Percentiles rank a stretch among this genome's conserved stretches.
Conservation (phyloP, 2,888 invertebrate species). For the Oscheius sp. region DNA sequence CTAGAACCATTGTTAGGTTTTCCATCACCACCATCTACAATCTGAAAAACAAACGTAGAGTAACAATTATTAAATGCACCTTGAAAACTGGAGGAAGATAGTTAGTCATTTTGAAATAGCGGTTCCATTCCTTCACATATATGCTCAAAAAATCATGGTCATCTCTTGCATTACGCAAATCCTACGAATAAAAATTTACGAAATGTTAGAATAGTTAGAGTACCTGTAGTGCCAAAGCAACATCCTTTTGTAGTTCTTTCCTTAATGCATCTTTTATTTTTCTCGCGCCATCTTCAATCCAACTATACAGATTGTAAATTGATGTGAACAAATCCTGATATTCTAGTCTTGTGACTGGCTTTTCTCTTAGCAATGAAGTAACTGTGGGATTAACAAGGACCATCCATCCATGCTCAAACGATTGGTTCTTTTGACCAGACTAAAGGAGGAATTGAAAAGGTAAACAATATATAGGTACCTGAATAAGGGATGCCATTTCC, state of each 20-base stretch:
- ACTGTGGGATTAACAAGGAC: background rate
- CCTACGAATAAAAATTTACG: slow-evolving; percentile 71
- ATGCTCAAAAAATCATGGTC: slow-evolving; percentile 84
- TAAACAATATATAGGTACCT: background rate
- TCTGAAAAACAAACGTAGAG: background rate
- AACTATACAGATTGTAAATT: slow-evolving; percentile 92
- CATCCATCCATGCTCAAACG: slow-evolving; percentile 7
- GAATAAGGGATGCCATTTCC: slow-evolving; percentile 3
- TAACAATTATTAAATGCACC: slow-evolving; percentile 36
- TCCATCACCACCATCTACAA: slow-evolving; percentile 10
- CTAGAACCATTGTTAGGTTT: background rate
- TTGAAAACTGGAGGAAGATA: slow-evolving; percentile 75
- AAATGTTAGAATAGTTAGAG: background rate
- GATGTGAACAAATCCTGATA: slow-evolving; percentile 81
- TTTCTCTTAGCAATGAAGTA: slow-evolving; percentile 68
- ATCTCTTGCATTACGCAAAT: slow-evolving; percentile 86
- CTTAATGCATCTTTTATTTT: slow-evolving; percentile 45
- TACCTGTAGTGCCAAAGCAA: slow-evolving; percentile 48
- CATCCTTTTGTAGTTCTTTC: slow-evolving; percentile 51
- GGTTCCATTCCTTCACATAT: slow-evolving; percentile 97
- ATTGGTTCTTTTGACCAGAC: background rate
- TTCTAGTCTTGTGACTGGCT: slow-evolving; percentile 89
- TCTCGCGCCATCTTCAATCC: slow-evolving; percentile 88
- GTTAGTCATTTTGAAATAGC: slow-evolving; percentile 96
- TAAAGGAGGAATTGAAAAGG: background rate